These are phyloP conservation scores for Mirounga angustirostris DNA, from an alignment of 2,113 vertebrate genomes.

Conservation along the genomic window DNA sequence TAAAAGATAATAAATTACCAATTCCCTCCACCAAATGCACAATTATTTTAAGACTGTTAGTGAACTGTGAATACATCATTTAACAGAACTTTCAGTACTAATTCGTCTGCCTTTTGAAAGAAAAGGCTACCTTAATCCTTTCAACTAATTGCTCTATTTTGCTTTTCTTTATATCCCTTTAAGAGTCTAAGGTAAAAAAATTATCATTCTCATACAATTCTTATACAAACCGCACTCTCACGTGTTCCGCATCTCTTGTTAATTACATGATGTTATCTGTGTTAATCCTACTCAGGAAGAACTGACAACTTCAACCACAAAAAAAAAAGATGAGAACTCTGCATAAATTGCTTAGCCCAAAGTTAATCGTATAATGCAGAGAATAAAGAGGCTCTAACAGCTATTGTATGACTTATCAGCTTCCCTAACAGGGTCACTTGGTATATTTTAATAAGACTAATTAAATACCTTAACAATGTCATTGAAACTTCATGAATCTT, in stretches of 20 bases:
- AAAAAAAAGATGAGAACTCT: conserved; percentile 87
- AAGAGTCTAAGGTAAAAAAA: conserved; percentile 95
- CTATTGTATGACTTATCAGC: conserved; percentile 92
- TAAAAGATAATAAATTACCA: conserved; percentile 50
- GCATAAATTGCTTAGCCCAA: conserved; percentile 97
- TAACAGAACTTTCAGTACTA: conserved; percentile 83
- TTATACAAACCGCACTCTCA: conserved; percentile 93
- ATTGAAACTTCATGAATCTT: conserved; percentile 91
- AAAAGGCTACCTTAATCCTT: conserved; percentile 94
- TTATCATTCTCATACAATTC: conserved; percentile 94
- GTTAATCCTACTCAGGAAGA: conserved; percentile 95
- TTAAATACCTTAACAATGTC: conserved; percentile 95
- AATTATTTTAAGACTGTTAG: conserved; percentile 78
- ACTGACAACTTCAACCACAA: conserved; percentile 91
- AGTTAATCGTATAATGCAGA: conserved; percentile 95
- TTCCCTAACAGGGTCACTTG: conserved; percentile 93
- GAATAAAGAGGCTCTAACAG: conserved; percentile 92
- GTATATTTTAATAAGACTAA: conserved; percentile 93
- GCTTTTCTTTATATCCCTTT: conserved; percentile 91
- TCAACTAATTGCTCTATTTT: conserved; percentile 92
- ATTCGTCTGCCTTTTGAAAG: conserved; percentile 87
- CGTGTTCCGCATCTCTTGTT: conserved; percentile 93
- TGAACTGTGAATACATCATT: conserved; percentile 83
- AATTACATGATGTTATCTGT: conserved; percentile 98
- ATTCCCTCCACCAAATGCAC: conserved; percentile 41